These are phyloP conservation scores for Ernsta delagoae DNA, from an alignment of 2,888 invertebrate genomes.

Conservation along the genomic window DNA sequence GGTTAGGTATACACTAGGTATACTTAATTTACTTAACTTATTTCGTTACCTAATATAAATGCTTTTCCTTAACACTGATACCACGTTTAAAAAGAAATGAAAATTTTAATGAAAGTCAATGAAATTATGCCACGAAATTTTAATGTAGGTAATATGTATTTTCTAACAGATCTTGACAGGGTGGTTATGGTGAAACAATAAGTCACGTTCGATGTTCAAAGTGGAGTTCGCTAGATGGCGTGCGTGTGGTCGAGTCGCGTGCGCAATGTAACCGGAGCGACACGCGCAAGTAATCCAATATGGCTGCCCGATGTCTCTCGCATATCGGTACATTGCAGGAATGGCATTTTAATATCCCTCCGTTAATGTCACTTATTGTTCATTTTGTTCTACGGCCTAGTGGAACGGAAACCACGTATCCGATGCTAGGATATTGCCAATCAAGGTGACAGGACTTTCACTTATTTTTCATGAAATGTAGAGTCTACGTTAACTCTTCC, in stretches of 20 bases:
- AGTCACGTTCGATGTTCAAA: slow-evolving; percentile 61
- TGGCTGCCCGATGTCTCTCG: slow-evolving; percentile 73
- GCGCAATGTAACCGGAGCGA: slow-evolving; percentile 81
- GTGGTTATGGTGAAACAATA: slow-evolving; percentile 36
- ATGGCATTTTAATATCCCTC: slow-evolving; percentile 80
- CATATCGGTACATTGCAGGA: slow-evolving; percentile 75
- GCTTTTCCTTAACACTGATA: too few species aligned
- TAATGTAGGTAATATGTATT: too few species aligned
- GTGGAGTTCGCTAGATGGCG: slow-evolving; percentile 71
- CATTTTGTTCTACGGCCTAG: slow-evolving; percentile 69
- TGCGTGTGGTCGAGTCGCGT: slow-evolving; percentile 83
- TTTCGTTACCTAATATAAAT: too few species aligned
- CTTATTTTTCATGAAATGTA: slow-evolving; percentile 12
- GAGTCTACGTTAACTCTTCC: too few species aligned
- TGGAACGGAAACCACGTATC: slow-evolving; percentile 58
- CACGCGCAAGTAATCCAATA: slow-evolving; percentile 83
- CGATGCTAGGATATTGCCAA: slow-evolving; percentile 12
- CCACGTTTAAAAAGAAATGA: too few species aligned
- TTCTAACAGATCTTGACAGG: slow-evolving; percentile 21
- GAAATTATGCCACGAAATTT: too few species aligned
- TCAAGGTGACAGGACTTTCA: slow-evolving; percentile 21
- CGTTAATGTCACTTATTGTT: slow-evolving; percentile 81
- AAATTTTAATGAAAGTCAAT: too few species aligned
- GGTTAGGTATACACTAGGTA: too few species aligned
- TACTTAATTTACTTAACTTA: too few species aligned